Evolutionary conservation across 2,888 invertebrate genomes (phyloP).

Genomic region (Seira ritae): DNA sequence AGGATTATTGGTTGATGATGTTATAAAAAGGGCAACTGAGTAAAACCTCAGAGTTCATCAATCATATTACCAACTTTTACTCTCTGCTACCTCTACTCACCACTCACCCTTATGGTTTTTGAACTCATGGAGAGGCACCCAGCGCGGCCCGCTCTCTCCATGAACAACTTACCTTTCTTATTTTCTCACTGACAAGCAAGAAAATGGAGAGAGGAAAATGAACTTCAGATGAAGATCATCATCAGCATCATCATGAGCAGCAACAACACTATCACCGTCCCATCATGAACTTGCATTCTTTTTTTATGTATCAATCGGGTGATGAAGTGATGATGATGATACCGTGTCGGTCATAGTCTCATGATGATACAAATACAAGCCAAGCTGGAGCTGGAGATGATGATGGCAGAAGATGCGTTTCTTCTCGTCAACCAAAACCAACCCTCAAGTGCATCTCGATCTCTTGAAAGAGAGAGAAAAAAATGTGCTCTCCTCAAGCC

Average conservation of each 20-base stretch:
- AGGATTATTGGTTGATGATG: slow-evolving; percentile 66
- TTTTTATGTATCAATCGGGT: slow-evolving; percentile 10
- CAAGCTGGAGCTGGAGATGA: background rate
- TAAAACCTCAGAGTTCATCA: slow-evolving; percentile 64
- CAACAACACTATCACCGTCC: background rate
- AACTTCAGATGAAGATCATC: background rate
- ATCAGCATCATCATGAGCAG: too few species aligned
- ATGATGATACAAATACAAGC: too few species aligned
- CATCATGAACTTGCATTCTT: slow-evolving; percentile 11
- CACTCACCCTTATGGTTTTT: slow-evolving; percentile 2
- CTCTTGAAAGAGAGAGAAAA: background rate
- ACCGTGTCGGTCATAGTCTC: slow-evolving; percentile 15
- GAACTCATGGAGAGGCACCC: background rate
- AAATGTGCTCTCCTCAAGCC: too few species aligned
- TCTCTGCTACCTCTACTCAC: too few species aligned
- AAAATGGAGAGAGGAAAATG: slow-evolving; percentile 5
- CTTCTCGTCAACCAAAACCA: too few species aligned
- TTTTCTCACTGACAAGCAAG: background rate
- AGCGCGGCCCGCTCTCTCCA: slow-evolving; percentile 3
- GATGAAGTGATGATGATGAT: too few species aligned
- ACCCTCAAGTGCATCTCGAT: background rate
- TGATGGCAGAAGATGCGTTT: background rate
- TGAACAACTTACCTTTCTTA: background rate
- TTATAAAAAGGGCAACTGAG: slow-evolving; percentile 65
- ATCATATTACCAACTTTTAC: slow-evolving; percentile 62